Evolutionary conservation across 2,797 vertebrate genomes (phyloP).

Genomic region (Lagorchestes hirsutus): DNA sequence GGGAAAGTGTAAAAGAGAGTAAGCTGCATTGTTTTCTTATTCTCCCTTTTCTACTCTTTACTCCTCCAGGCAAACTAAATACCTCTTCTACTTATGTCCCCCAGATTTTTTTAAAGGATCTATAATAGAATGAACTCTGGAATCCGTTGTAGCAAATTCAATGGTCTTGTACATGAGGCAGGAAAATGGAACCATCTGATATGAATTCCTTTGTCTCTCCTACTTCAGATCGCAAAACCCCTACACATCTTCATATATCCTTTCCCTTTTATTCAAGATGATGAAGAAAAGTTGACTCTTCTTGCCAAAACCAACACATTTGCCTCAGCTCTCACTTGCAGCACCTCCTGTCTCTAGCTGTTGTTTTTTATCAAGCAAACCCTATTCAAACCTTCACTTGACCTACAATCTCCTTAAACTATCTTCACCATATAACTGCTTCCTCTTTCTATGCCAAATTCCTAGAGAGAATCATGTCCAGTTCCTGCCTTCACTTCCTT

Average conservation of each 20-base stretch:
- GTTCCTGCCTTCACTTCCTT: background rate
- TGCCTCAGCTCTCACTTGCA: background rate
- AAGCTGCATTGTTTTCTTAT: background rate
- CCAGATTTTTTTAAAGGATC: background rate
- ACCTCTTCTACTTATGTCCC: constrained; percentile 16
- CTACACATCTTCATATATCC: background rate
- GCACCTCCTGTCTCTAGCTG: background rate
- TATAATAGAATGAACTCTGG: constrained; percentile 23
- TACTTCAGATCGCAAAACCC: background rate
- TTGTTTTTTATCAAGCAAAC: background rate
- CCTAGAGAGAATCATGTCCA: background rate
- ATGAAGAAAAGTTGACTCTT: background rate
- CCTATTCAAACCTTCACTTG: background rate
- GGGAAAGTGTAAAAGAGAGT: background rate
- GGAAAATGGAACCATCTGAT: background rate
- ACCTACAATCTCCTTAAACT: background rate
- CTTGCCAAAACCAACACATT: background rate
- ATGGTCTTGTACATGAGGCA: background rate
- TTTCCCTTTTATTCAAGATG: background rate
- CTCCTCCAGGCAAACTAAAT: constrained; percentile 11
- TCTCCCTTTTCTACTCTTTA: background rate
- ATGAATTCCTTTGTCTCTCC: background rate
- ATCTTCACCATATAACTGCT: background rate
- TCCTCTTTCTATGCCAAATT: background rate
- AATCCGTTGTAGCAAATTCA: background rate